These are phyloP conservation scores for Spongilla lacustris DNA, from an alignment of 37 sponge, comb jelly and placozoan species.

Conservation along the genomic window DNA sequence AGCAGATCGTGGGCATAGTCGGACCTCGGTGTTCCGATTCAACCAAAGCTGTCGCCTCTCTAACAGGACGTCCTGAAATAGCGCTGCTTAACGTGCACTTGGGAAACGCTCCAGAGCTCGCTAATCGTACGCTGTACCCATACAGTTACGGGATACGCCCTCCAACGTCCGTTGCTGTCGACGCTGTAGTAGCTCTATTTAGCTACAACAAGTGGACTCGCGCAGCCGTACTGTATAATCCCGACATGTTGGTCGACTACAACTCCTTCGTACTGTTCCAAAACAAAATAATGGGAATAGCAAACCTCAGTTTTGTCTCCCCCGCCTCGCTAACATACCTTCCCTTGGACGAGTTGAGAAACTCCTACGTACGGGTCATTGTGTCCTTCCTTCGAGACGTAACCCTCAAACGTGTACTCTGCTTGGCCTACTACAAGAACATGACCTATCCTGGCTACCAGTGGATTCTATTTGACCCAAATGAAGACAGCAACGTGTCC, in stretches of 20 bases:
- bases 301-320: not conserved
- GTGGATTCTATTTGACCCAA: slow-evolving; percentile 17
- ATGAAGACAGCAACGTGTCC: not conserved
- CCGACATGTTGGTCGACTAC: not conserved
- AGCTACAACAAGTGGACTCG: slow-evolving; percentile 12
- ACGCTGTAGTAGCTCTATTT: not conserved
- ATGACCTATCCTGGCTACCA: slow-evolving; percentile 25
- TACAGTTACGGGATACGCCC: slow-evolving; percentile 16
- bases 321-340: not conserved
- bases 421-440: slow-evolving; percentile 3
- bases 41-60: not conserved
- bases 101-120: slow-evolving; percentile 4
- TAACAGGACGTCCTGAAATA: slow-evolving; percentile 6
- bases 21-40: slow-evolving; percentile 46
- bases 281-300: not conserved
- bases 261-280: not conserved
- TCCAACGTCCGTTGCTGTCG: not conserved
- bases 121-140: not conserved
- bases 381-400: not conserved
- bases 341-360: not conserved
- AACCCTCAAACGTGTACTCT: not conserved
- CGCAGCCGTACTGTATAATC: slow-evolving; percentile 10
- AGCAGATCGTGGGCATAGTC: slow-evolving; percentile 12
- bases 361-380: not conserved
- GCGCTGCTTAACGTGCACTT: slow-evolving; percentile 20